Base-by-base conservation (phyloP, 53 echinoderm and acorn worm genomes). In the Echinarachnius parma region DNA sequence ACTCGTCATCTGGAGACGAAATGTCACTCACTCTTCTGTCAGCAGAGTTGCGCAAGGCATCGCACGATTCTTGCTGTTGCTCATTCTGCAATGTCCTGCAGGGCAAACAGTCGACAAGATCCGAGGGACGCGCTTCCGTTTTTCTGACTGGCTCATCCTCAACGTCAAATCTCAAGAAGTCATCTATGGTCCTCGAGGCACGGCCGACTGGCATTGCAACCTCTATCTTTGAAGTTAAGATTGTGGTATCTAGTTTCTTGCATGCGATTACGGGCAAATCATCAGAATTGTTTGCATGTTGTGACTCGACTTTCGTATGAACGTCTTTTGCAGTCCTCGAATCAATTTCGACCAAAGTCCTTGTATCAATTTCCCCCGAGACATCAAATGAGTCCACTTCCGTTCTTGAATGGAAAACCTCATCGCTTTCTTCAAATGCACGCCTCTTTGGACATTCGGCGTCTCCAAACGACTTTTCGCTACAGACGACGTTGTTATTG, bases 161-260 rank as follows among this genome's bases (percentile, higher is more conserved):
- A n/a, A 52, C 68, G 22, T 58, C 70, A 34, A 69, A 69, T 33
- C 34, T 25, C 15, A 69, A 21, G 21, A 69, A 33, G 21, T 69
- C 70, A 5, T 69, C 70, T 10, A 69, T 69, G 35, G 32, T 69
- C 53, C 34, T 69, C 2, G 70, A 50, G 7, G 65, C 60, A 16
- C 86, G 68, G 25, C 81, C 81, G 2, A 81, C 81, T 10, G 63
- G 53, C 46, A 57, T 49, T 21, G 29, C 63, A 77, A 47, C 34
- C 28, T 87, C 82, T 27, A 46, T 3, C 19, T 65, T 78, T 0
- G 82, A 62, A 4, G 54, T 72, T 10, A 82, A 30, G 15, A 69
- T 27, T 3, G 52, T 60, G 15, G 62, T 53, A 5, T 86, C 62
- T 21, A 77, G 48, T 21, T 26, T 62, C 70, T 62, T 81, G 27